Evolutionary conservation across 2,113 vertebrate species (phyloP), one percentile per base, ranked within the genome.

Genomic region (Seriola quinqueradiata): DNA sequence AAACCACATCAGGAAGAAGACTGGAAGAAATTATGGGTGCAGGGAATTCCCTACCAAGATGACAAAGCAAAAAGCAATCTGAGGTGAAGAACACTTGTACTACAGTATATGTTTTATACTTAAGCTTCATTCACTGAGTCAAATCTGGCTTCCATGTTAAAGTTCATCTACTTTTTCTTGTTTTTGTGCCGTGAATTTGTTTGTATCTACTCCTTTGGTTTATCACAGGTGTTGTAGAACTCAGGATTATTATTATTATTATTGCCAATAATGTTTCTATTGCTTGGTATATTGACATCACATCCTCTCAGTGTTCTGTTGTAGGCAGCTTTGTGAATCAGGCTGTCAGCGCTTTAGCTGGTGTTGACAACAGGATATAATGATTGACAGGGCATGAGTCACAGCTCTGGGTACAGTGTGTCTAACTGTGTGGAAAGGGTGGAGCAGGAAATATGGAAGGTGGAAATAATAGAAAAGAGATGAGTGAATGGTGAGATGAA

Each of bases 311-410:
- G 14, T 38, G n/a, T 19, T 75, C 58, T 48, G 59, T 1, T 2
- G 32, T 14, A 36, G 6, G 36, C 42, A 14, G 17, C 40, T 48
- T 13, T 40, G 17, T 77, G 14, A n/a, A n/a, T 59, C 23, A 63
- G 12, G 16, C 23, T 42, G 70, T n/a, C 36, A 17, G 50, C 54
- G 42, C 21, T 28, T 48, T 23, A n/a, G 67, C 38, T 23, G 19
- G 9, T 25, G 16, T 9, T 40, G 21, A 48, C 25, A 46, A 44
- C 65, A 0, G 44, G n/a, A 55, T 36, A 0, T 76, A 81, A 86
- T 68, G 67, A 76, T 74, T 78, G 69, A 86, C 78, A 8, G 28
- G 40, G 69, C 52, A 1, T 64, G 78, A 81, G 55, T 66, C 74
- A 78, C 14, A 60, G 52, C 42, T 34, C 10, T 16, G 36, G 4